phyloP scores from a whole-genome alignment of 2,888 invertebrate genomes.

The Polymixis lichenea region DNA sequence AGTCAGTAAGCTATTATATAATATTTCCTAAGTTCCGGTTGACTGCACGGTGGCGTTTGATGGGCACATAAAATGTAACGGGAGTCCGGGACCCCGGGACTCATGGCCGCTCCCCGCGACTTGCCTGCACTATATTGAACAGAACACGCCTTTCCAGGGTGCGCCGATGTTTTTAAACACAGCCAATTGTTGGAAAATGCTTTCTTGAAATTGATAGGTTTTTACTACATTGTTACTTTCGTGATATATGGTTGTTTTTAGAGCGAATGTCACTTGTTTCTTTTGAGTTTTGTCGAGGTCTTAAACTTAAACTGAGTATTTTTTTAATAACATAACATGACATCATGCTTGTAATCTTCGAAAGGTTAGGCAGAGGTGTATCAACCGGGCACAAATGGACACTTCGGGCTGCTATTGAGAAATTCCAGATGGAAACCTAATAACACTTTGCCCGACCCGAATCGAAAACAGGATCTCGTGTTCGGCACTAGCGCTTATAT shows the following conservation, averaged over 20 bases:
- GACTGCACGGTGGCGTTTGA: slow-evolving; percentile 80
- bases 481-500: no score
- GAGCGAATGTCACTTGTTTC: neutral
- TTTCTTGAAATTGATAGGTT: slow-evolving; percentile 33
- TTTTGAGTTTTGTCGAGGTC: neutral
- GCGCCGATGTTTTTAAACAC: slow-evolving; percentile 58
- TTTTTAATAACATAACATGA: neutral
- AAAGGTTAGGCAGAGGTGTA: neutral
- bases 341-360: neutral
- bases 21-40: slow-evolving; percentile 70
- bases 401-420: neutral
- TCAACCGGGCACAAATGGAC: neutral
- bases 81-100: slow-evolving; percentile 56
- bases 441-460: neutral
- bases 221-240: slow-evolving; percentile 41
- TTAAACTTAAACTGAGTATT: neutral
- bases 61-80: slow-evolving; percentile 81
- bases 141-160: slow-evolving; percentile 48
- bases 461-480: neutral
- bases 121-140: slow-evolving; percentile 48
- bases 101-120: slow-evolving; percentile 59
- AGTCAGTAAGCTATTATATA: slow-evolving; percentile 40
- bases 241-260: no score
- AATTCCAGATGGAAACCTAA: neutral
- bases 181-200: slow-evolving; percentile 28